These are phyloP conservation scores for Syrphus vitripennis DNA, from an alignment of 2,888 invertebrate genomes.

Conservation along the genomic window DNA sequence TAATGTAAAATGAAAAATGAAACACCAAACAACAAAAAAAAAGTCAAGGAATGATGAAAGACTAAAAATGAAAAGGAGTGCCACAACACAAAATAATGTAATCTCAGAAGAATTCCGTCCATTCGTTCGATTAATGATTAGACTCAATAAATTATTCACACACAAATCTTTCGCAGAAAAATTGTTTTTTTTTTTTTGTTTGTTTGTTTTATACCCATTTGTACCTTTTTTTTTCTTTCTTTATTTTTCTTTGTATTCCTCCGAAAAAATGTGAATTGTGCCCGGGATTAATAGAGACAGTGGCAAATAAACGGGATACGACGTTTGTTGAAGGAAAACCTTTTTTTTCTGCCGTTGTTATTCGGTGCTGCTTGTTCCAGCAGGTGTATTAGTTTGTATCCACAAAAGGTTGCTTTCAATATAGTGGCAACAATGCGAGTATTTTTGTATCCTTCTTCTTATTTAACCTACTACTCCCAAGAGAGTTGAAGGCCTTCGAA, in stretches of 20 bases:
- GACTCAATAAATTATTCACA: slow-evolving; percentile 66
- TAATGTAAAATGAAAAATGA: neutral
- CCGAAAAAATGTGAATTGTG: slow-evolving; percentile 15
- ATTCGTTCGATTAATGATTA: slow-evolving; percentile 66
- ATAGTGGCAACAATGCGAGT: neutral
- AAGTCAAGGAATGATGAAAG: neutral
- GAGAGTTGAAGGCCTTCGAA: slow-evolving; percentile 6
- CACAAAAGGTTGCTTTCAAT: slow-evolving; percentile 42
- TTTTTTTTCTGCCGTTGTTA: neutral
- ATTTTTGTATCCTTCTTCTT: slow-evolving; percentile 6
- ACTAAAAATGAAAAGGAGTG: slow-evolving; percentile 19
- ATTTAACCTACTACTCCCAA: neutral
- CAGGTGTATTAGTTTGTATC: slow-evolving; percentile 48
- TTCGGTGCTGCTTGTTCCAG: neutral
- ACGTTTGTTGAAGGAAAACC: neutral
- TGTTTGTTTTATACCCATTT: slow-evolving; percentile 33
- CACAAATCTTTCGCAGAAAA: slow-evolving; percentile 53
- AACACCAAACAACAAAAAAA: neutral
- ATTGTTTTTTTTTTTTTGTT: slow-evolving; percentile 59
- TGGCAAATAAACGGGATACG: neutral
- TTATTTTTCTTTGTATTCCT: slow-evolving; percentile 44
- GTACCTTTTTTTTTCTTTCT: slow-evolving; percentile 9
- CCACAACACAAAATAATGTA: slow-evolving; percentile 29
- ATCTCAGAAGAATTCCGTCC: slow-evolving; percentile 33
- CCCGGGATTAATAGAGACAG: slow-evolving; percentile 49